Base-by-base conservation (phyloP, 1,140 invertebrate genomes). In the Glomeris maerens region DNA sequence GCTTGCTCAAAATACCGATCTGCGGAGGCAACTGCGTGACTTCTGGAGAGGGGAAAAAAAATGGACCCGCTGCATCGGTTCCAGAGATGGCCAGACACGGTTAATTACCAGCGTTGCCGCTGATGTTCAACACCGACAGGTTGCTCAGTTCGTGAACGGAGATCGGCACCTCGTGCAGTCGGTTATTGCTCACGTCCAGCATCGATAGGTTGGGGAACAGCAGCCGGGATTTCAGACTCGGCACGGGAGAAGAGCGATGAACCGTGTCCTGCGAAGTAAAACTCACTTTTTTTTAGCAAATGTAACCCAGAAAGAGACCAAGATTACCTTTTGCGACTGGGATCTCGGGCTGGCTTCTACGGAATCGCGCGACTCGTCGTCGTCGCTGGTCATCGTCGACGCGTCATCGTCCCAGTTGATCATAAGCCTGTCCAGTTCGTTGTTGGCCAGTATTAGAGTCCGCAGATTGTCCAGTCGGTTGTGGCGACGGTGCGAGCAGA, bases 141-240 rank as follows among this genome's bases (percentile, higher is more conserved):
- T 89, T 87, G 38, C 67, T 75, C 1, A 97, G 72, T 62, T 94
- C 83, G 55, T 89, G 80, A 45, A 98, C 80, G 44, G 83, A 83
- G 0, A 77, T 64, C 1, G 94, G 89, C 40, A 98, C 78, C 58
- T 80, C 78, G 53, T 70, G 74, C 2, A 95, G 64, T 27, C 74
- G 72, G 68, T 98, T 98, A 60, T 85, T 84, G 57, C 86, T 90
- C 4, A 98, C 77, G 66, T 98, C 94, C 54, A 98, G 67, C 81
- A 92, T 92, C 1, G 88, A 93, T 31, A 98, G 74, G 62, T 85
- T 86, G 0, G 94, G 93, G 69, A 94, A 96, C 54, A 97, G 72
- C 21, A 95, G 73, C 46, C 79, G 73, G 1, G 45, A 45, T 28
- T 55, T 62, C 2, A 29, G 4, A 5, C 10, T 23, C 4, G 47